Conservation (phyloP, 2,797 vertebrate species). For the Spinibarbus caldwelli region DNA sequence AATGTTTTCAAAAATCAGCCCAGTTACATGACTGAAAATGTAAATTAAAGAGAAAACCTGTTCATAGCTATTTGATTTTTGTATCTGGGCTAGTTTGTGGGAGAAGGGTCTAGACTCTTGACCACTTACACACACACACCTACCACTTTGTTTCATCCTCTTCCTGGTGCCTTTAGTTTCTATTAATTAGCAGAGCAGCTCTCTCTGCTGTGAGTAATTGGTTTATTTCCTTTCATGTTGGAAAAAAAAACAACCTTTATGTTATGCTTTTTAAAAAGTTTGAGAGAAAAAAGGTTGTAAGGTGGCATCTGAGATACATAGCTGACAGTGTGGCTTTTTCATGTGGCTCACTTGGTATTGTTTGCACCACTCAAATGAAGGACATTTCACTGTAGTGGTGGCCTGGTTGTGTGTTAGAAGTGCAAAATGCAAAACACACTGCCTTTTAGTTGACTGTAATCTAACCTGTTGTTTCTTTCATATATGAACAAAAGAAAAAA, state of each 20-base stretch:
- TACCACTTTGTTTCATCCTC: background rate
- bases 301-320: background rate
- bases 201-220: background rate
- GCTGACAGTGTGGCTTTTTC: background rate
- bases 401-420: constrained; percentile 83
- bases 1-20: too few relatives aligned
- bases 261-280: background rate
- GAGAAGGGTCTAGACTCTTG: background rate
- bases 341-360: constrained; percentile 24
- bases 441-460: constrained; percentile 81
- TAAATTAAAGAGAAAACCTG: background rate
- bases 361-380: constrained; percentile 69
- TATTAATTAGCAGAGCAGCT: constrained; percentile 2
- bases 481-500: constrained; percentile 68
- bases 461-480: constrained; percentile 78
- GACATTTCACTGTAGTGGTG: constrained; percentile 73
- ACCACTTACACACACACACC: background rate
- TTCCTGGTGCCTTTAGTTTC: constrained; percentile 42
- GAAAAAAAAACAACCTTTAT: background rate
- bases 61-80: background rate
- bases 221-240: background rate
- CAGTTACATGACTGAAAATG: constrained; percentile 2
- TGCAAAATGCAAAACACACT: constrained; percentile 71
- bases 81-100: background rate
- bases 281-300: background rate